Percentiles rank a stretch among this genome's conserved stretches.
These are phyloP conservation scores for Bradynema listronoti DNA, from an alignment of 1,140 invertebrate genomes.

Conservation along the genomic window DNA sequence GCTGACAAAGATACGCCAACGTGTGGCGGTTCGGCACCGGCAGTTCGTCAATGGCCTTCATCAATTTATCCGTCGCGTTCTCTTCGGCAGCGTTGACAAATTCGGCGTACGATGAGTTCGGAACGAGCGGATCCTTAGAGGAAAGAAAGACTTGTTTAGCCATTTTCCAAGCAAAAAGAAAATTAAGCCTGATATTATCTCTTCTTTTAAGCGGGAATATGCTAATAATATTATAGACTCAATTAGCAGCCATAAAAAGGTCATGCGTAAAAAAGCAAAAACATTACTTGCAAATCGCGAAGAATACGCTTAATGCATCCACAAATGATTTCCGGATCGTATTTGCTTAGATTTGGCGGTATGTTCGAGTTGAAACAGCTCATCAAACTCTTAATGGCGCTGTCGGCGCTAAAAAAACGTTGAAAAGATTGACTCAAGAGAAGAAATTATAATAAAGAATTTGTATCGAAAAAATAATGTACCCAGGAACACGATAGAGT, in stretches of 20 bases:
- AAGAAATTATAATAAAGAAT: not conserved
- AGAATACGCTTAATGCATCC: constrained; percentile 77
- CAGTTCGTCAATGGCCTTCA: constrained; percentile 68
- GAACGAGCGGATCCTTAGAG: constrained; percentile 71
- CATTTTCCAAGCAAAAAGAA: no score
- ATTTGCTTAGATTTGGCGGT: constrained; percentile 15
- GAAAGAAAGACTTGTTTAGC: no score
- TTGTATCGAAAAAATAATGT: constrained; percentile 60
- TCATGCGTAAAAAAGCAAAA: no score
- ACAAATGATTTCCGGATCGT: constrained; percentile 73
- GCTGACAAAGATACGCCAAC: constrained; percentile 73
- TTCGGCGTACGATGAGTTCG: constrained; percentile 68
- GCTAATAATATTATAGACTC: no score
- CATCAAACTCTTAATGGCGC: constrained; percentile 11
- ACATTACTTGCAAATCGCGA: constrained; percentile 23
- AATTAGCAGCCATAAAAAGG: no score
- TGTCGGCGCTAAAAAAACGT: constrained; percentile 1
- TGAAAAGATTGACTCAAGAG: no score
- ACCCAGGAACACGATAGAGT: constrained; percentile 80
- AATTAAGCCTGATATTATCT: no score
- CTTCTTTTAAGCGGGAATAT: no score
- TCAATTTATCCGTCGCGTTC: constrained; percentile 61
- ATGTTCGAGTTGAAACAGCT: constrained; percentile 4
- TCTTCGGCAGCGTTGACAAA: constrained; percentile 66
- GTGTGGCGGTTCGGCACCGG: constrained; percentile 79